Evolutionary conservation across 2,797 vertebrate genomes (phyloP).

Genomic region (Tinamus major): DNA sequence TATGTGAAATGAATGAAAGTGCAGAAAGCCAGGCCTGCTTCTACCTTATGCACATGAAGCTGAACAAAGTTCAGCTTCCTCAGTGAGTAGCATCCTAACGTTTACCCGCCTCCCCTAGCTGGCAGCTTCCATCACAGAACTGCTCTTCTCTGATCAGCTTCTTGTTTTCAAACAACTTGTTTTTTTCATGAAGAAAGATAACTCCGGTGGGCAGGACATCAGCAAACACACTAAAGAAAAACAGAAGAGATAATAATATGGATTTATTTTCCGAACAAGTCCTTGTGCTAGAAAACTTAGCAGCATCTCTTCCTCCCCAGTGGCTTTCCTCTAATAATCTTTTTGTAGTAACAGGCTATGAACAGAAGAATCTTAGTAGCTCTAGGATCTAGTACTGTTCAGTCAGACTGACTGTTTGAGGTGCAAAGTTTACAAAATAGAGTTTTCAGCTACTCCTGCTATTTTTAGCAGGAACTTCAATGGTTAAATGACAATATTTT

Average conservation of each 20-base stretch:
- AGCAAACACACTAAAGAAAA: conserved; percentile 42
- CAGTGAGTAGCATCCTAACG: not conserved
- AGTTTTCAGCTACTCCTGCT: not conserved
- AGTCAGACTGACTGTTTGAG: not conserved
- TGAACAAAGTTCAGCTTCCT: conserved; percentile 12
- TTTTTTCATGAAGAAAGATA: conserved; percentile 39
- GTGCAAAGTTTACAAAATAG: conserved; percentile 14
- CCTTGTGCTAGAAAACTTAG: conserved; percentile 52
- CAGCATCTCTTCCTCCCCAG: conserved; percentile 20
- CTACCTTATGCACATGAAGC: not conserved
- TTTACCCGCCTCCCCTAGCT: conserved; percentile 11
- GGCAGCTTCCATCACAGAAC: not conserved
- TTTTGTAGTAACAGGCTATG: conserved; percentile 31
- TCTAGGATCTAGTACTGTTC: conserved; percentile 20
- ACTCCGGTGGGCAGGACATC: conserved; percentile 27
- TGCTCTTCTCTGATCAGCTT: conserved; percentile 26
- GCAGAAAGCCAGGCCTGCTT: not conserved
- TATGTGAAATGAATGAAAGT: not conserved
- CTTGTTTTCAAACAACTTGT: conserved; percentile 52
- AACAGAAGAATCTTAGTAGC: conserved; percentile 43
- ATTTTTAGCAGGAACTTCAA: conserved; percentile 11
- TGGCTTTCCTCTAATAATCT: conserved; percentile 43
- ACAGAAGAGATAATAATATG: conserved; percentile 13
- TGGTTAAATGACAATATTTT: conserved; percentile 26
- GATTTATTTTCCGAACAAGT: conserved; percentile 54